These are phyloP conservation scores for Hydrophis major DNA, from an alignment of 2,797 vertebrate genomes.

Conservation along the genomic window DNA sequence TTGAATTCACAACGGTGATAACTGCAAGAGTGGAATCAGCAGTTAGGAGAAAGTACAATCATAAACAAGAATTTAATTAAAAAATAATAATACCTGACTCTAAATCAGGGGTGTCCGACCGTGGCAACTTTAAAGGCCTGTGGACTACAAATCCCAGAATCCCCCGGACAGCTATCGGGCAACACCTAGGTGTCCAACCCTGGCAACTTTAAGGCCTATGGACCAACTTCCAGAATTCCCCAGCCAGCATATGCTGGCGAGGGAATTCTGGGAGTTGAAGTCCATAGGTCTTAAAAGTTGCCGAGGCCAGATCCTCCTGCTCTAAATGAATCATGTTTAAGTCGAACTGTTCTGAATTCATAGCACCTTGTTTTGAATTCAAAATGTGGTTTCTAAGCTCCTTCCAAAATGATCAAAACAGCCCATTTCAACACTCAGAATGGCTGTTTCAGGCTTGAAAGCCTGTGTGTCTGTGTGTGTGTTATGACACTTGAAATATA, in stretches of 20 bases:
- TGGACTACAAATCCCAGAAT: background rate
- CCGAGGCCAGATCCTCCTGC: background rate
- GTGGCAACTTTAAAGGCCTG: background rate
- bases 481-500: background rate
- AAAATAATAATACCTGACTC: background rate
- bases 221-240: no score
- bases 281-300: no score
- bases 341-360: background rate
- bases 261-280: background rate
- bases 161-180: no score
- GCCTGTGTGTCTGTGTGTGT: background rate
- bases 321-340: background rate
- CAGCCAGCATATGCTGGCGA: no score
- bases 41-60: conserved; percentile 35
- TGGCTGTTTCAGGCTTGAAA: background rate
- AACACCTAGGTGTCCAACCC: background rate
- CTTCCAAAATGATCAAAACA: background rate
- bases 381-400: background rate
- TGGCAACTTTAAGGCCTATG: no score
- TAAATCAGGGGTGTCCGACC: background rate
- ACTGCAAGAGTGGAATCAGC: conserved; percentile 68
- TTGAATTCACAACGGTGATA: conserved; percentile 99
- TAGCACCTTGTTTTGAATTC: background rate
- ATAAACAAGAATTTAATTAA: background rate
- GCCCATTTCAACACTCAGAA: background rate